phyloP scores from a whole-genome alignment of 1,140 invertebrate genomes.

The Drosophila miranda region DNA sequence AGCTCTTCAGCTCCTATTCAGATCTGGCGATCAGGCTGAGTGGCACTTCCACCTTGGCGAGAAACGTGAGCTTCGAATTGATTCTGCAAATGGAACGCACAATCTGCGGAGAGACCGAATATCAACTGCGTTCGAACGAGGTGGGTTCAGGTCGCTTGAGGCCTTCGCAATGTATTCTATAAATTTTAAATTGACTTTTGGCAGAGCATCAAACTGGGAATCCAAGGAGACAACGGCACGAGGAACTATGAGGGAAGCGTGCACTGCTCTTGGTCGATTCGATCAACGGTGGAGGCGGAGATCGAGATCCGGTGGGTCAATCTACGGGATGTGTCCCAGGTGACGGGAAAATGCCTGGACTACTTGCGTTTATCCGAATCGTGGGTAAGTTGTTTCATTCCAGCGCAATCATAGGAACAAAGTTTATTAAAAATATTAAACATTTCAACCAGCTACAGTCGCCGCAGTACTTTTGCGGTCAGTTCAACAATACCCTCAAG shows the following conservation, averaged over 20 bases:
- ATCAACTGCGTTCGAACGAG: constrained; percentile 20
- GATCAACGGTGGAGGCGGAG: constrained; percentile 3
- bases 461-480: constrained; percentile 37
- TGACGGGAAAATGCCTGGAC: constrained; percentile 62
- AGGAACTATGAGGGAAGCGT: constrained; percentile 29
- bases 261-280: constrained; percentile 62
- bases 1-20: constrained; percentile 83
- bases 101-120: constrained; percentile 69
- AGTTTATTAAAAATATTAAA: neutral
- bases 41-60: constrained; percentile 83
- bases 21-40: constrained; percentile 86
- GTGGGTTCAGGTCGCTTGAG: constrained; percentile 3
- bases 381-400: constrained; percentile 22
- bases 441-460: neutral
- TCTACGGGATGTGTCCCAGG: constrained; percentile 47
- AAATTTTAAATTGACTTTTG: no score
- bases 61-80: constrained; percentile 84
- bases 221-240: constrained; percentile 5
- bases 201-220: constrained; percentile 28
- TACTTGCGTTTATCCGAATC: constrained; percentile 31
- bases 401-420: no score
- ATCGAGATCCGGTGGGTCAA: constrained; percentile 41
- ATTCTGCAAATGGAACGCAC: constrained; percentile 83
- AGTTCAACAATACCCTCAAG: constrained; percentile 29
- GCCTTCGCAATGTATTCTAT: neutral